These are phyloP conservation scores for Silurus glanis DNA, from an alignment of 2,113 vertebrate genomes.

Conservation along the genomic window DNA sequence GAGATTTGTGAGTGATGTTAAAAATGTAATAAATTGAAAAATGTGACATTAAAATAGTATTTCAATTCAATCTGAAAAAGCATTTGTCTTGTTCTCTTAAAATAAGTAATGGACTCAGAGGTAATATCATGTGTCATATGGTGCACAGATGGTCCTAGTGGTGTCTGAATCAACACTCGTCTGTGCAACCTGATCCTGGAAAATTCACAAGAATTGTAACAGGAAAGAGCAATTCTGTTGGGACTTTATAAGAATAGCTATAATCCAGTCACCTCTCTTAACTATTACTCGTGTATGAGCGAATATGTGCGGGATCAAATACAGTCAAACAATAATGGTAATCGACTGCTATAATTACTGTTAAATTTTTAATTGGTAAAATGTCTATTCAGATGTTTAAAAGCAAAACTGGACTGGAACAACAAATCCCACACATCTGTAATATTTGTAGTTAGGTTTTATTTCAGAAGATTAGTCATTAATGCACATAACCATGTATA, in stretches of 20 bases:
- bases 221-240: not conserved
- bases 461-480: not conserved
- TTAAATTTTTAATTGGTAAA: not conserved
- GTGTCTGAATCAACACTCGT: constrained; percentile 7
- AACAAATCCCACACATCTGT: not conserved
- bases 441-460: not conserved
- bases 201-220: not conserved
- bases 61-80: not conserved
- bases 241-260: not conserved
- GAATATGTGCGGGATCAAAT: not conserved
- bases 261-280: not conserved
- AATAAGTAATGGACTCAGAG: not conserved
- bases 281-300: not conserved
- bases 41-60: constrained; percentile 1
- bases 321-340: not conserved
- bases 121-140: constrained; percentile 2
- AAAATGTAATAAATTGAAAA: constrained; percentile 15
- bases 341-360: not conserved
- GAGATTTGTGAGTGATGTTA: constrained; percentile 15
- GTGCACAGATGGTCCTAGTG: not conserved
- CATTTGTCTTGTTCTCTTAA: constrained; percentile 17
- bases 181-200: not conserved
- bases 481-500: not conserved
- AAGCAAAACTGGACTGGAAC: not conserved
- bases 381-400: not conserved